These are phyloP conservation scores for Neomorphus geoffroyi DNA, from an alignment of 2,797 vertebrate species.

Conservation along the genomic window DNA sequence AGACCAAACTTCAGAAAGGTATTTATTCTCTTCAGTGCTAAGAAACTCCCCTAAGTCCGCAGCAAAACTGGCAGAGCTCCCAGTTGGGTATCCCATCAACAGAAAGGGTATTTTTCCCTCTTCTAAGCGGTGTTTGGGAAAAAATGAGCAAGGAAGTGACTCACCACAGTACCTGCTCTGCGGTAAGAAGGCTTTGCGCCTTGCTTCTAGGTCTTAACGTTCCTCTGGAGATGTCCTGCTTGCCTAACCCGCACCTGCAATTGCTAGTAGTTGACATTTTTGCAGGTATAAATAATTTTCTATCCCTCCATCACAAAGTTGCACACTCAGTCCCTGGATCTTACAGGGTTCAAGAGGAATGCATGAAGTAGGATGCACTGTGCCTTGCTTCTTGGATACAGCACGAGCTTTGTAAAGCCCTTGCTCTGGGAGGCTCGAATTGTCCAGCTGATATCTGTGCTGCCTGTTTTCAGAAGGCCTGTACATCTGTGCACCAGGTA, in stretches of 20 bases:
- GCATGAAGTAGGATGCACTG: background rate
- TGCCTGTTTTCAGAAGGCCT: background rate
- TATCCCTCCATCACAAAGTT: background rate
- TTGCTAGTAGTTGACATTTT: background rate
- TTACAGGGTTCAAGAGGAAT: background rate
- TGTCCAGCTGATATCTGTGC: background rate
- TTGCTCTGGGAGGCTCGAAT: background rate
- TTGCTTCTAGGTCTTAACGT: background rate
- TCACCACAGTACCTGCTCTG: constrained; percentile 1
- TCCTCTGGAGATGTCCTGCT: background rate
- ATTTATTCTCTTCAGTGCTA: too few relatives aligned
- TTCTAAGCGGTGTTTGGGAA: constrained; percentile 23
- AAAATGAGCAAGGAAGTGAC: constrained; percentile 9
- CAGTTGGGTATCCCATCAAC: background rate
- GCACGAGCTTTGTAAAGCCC: background rate
- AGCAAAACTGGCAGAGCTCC: constrained; percentile 42
- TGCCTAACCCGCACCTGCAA: background rate
- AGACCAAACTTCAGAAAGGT: background rate
- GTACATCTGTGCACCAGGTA: background rate
- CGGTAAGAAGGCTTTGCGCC: background rate
- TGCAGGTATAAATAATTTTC: background rate
- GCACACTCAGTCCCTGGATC: background rate
- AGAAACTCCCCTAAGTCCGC: background rate
- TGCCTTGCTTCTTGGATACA: background rate
- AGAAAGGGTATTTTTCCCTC: constrained; percentile 4